Evolutionary conservation across 2,888 invertebrate species (phyloP), one percentile per base, ranked within the genome.

Genomic region (Caenorhabditis sulstoni): DNA sequence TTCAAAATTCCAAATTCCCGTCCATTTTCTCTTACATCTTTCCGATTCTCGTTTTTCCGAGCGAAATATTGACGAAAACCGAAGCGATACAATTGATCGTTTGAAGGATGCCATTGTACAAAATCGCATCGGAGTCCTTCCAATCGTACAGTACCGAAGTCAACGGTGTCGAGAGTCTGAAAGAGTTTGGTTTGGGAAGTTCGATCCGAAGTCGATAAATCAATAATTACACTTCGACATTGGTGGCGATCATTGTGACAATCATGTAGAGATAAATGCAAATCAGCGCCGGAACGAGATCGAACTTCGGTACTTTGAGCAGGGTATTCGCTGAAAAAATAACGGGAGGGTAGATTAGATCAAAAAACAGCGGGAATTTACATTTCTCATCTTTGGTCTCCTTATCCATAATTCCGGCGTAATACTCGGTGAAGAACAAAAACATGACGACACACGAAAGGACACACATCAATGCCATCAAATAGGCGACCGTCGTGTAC

Each of bases 161-260:
- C 9, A 81, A 52, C 3, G 85, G 85, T 1, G 85, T 84, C 0
- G 83, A 81, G 79, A 85, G 73, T 47, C 85, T 85, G 64, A 41
- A 82, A 64, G n/a, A 37, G 14, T 41, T 12, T n/a, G 20, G 5
- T 14, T 1, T n/a, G n/a, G n/a, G n/a, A n/a, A n/a, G n/a, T n/a
- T n/a, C n/a, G 3, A 23, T 14, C 23, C 18, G 22, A 23, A 29
- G 9, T 14, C 23, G 45, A 14, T 41, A 29, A 5, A 9, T 22
- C n/a, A 45, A 39, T n/a, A 71, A 81, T 77, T 68, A 83, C 84
- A 85, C 84, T 82, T 82, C 84, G 47, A 84, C 82, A 62, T 82
- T 84, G 0, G 82, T 84, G 1, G 84, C 77, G 9, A 83, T 80
- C 81, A 81, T 84, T 37, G 70, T 81, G 29, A 79, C 76, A 61